Evolutionary conservation across 1,140 invertebrate species (phyloP), one percentile per base, ranked within the genome.

Genomic region (Wasmannia auropunctata): DNA sequence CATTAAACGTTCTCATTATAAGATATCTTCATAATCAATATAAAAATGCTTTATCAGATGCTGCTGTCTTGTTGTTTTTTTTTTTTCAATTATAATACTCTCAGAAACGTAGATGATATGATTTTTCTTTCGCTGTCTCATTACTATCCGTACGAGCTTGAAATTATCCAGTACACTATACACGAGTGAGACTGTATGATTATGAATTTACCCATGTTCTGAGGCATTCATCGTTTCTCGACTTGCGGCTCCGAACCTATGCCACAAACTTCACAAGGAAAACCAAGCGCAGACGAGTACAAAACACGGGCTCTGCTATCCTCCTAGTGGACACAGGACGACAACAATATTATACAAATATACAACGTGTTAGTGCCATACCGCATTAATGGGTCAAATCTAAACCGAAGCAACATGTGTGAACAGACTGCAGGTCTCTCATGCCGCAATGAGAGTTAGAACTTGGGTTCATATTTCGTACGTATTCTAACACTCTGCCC

Each of bases 181-280:
- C 5, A 46, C 11, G 5, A 54, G 31, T n/a, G 1, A 34, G 25
- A 70, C 54, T 43, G 22, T 79, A 63, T 37, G 14, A 72, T 86
- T 81, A 81, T 86, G 72, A 89, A 88, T 97, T n/a, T 97, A 97
- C 97, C 97, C 97, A 96, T 97, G 97, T 96, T 97, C 97, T 93
- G 97, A 97, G 94, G 96, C 96, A 96, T 97, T 97, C 97, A 97
- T 97, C 91, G 93, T 96, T 92, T 93, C 87, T 94, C 92, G 92
- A 91, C 89, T 86, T 87, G 67, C n/a, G 87, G 74, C 91, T 91
- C 92, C 40, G 63, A 88, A 70, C 77, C 25, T 88, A 63, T 75
- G 62, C n/a, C 87, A 83, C 22, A 34, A 88, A 34, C 86, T 88
- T 88, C 90, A 65, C 62, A 86, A 88, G 34, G 69, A 77, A 60